A percentile compares a stretch with the other conserved stretches of the same genome.
These are phyloP conservation scores for Empis livida DNA, from an alignment of 2,888 invertebrate genomes.

Conservation along the genomic window DNA sequence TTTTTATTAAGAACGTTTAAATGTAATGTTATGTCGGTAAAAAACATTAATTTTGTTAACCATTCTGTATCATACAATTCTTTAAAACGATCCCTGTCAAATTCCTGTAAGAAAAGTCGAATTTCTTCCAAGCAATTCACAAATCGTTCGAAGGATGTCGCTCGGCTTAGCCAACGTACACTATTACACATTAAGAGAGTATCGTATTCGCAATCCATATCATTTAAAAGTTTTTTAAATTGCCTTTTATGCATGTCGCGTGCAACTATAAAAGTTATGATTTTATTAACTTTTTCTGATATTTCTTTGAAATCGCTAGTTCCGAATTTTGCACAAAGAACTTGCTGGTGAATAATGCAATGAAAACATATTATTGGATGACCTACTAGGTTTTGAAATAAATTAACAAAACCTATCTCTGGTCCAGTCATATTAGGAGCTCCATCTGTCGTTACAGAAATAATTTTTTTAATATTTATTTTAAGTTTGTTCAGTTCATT, in stretches of 20 bases:
- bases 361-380: neutral
- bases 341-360: neutral
- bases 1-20: too few species aligned
- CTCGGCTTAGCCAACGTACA: neutral
- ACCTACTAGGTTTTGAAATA: neutral
- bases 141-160: neutral
- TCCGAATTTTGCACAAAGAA: neutral
- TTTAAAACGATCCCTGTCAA: too few species aligned
- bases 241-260: neutral
- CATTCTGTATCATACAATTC: too few species aligned
- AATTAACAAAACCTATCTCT: neutral
- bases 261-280: neutral
- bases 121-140: neutral
- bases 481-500: neutral
- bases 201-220: neutral
- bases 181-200: slow-evolving; percentile 1
- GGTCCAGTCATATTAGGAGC: neutral
- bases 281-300: neutral
- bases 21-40: too few species aligned
- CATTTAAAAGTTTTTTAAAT: neutral
- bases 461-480: neutral
- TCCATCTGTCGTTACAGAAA: neutral
- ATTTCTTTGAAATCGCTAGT: neutral
- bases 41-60: too few species aligned
- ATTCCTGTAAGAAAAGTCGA: neutral